Base-by-base conservation (phyloP, 2,797 vertebrate genomes). In the Myotis vivesi region DNA sequence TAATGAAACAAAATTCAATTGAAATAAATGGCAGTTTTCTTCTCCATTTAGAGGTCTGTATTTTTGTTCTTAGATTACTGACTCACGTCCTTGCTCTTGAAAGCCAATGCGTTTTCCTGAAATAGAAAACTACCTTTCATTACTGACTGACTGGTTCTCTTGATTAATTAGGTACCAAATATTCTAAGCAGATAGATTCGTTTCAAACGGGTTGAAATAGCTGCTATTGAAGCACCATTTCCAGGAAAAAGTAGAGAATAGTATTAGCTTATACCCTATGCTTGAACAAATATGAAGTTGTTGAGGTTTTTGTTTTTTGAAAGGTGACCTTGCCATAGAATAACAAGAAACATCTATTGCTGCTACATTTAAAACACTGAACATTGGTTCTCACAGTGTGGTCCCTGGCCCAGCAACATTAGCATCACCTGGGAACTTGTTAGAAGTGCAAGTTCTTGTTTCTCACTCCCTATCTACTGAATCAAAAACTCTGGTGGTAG, bases 11-110 rank as follows among this genome's bases (percentile, higher is more conserved):
- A 79, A 90, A 87, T 73, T 93, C 72, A 64, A 1, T 83, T 83
- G 89, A 97, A 96, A 97, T 96, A 97, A 96, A 97, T 84, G 82
- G 41, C 44, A 19, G n/a, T 92, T 95, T 93, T 84, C 68, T 76
- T 88, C 86, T 94, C 25, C 49, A 46, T 57, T 76, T 62, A 79
- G 17, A 93, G 59, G 46, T 69, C 8, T 87, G 73, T 94, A 41
- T 76, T 88, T 93, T 71, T 76, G 6, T 94, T 95, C 84, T 76
- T 72, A 33, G 72, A 77, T 69, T 77, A 38, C 49, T 91, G 73
- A 86, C 30, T 73, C 15, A 8, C 25, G 13, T 72, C 33, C 55
- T 85, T 80, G 49, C 91, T 87, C n/a, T 66, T 68, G 75, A 94
- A 80, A 91, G 46, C 72, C 76, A 64, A 4, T 38, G 23, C 23